phyloP scores from a whole-genome alignment of 2,888 invertebrate genomes.

The Synergus gifuensis region DNA sequence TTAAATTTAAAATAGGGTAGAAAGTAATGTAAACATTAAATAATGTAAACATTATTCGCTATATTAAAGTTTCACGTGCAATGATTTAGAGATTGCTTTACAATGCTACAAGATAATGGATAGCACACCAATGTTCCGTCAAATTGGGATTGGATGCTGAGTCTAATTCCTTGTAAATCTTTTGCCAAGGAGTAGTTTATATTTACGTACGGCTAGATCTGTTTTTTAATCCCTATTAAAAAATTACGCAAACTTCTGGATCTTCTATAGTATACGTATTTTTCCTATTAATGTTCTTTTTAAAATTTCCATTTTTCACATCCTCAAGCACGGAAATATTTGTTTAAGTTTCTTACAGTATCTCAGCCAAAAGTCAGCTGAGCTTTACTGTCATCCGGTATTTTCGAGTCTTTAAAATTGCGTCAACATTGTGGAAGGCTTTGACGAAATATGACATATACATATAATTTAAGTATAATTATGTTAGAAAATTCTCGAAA shows the following conservation, averaged over 20 bases:
- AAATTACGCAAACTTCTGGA: not conserved
- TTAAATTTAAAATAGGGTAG: not conserved
- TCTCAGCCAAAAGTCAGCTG: too few relatives aligned
- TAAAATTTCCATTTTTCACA: not conserved
- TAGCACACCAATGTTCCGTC: slow-evolving; percentile 15
- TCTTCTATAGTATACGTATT: too few relatives aligned
- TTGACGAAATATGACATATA: not conserved
- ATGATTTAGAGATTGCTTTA: slow-evolving; percentile 7
- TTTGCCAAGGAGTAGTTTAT: slow-evolving; percentile 8
- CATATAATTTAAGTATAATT: too few relatives aligned
- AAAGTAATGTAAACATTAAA: too few relatives aligned
- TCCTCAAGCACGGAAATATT: not conserved
- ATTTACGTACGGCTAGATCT: not conserved
- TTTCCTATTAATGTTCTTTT: not conserved
- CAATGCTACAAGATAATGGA: not conserved
- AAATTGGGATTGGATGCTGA: not conserved
- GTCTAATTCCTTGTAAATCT: slow-evolving; percentile 4
- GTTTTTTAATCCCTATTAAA: not conserved
- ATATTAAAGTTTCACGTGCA: not conserved
- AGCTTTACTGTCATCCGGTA: too few relatives aligned
- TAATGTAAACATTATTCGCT: slow-evolving; percentile 2
- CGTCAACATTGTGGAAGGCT: not conserved
- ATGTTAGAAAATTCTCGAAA: too few relatives aligned
- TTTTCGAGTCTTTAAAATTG: not conserved
- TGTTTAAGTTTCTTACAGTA: too few relatives aligned